Percentiles rank a stretch among this genome's conserved stretches.
These are phyloP conservation scores for Solea senegalensis DNA, from an alignment of 2,113 vertebrate genomes.

Conservation along the genomic window DNA sequence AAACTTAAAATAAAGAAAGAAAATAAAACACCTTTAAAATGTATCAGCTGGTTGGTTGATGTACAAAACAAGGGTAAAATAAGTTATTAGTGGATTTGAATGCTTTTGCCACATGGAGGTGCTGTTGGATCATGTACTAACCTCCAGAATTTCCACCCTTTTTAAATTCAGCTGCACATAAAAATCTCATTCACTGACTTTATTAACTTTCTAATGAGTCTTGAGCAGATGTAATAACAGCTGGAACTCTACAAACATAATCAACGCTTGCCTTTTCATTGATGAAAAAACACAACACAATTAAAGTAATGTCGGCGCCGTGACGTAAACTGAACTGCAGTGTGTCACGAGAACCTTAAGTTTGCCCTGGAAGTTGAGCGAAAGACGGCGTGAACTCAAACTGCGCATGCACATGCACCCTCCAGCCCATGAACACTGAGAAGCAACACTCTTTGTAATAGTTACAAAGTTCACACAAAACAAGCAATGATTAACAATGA, in stretches of 20 bases:
- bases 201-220: no score
- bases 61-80: neutral
- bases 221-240: no score
- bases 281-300: neutral
- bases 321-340: constrained; percentile 10
- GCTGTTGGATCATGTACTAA: constrained; percentile 14
- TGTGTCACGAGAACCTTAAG: neutral
- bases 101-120: constrained; percentile 42
- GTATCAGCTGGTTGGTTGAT: neutral
- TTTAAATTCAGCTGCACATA: no score
- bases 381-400: neutral
- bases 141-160: no score
- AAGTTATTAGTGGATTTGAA: neutral
- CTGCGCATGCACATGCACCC: neutral
- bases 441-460: neutral
- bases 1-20: neutral
- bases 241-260: neutral
- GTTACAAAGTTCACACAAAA: neutral
- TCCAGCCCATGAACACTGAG: neutral
- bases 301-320: neutral
- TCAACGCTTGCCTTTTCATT: neutral
- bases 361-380: neutral
- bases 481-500: neutral
- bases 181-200: neutral
- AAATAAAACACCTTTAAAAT: neutral